These are phyloP conservation scores for Hypsopygia costalis DNA, from an alignment of 2,888 invertebrate genomes.

Conservation along the genomic window DNA sequence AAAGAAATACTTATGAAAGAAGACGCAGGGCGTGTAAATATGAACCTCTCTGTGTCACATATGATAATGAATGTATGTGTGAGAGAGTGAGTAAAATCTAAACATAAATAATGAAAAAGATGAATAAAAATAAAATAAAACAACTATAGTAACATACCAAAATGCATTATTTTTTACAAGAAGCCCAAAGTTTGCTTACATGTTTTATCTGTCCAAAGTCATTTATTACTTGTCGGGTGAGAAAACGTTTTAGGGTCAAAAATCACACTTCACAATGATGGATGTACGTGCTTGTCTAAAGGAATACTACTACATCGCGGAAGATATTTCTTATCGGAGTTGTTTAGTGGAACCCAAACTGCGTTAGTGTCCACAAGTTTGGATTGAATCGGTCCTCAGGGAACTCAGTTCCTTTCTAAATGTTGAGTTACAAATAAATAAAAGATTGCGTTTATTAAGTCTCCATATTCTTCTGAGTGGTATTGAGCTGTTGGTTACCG, in stretches of 20 bases:
- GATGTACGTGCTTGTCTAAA: neutral
- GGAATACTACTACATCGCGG: neutral
- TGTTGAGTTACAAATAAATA: conserved; percentile 1
- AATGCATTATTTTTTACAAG: neutral
- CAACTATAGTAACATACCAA: too few species aligned
- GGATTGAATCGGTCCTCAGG: conserved; percentile 2
- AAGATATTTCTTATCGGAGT: conserved; percentile 2
- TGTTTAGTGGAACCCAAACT: neutral
- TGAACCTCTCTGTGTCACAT: too few species aligned
- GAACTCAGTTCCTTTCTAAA: conserved; percentile 1
- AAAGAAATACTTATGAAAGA: too few species aligned
- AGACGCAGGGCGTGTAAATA: too few species aligned
- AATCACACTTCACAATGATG: neutral
- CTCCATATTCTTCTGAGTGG: neutral
- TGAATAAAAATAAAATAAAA: too few species aligned
- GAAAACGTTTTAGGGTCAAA: neutral
- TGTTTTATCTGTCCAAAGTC: neutral
- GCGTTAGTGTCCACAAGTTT: conserved; percentile 2
- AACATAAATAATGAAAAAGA: too few species aligned
- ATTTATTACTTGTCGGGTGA: conserved; percentile 2
- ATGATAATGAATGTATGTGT: too few species aligned
- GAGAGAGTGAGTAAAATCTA: too few species aligned
- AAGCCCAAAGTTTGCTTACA: neutral
- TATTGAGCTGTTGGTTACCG: conserved; percentile 5
- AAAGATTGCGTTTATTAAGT: neutral